These are phyloP conservation scores for Potorous gilbertii DNA, from an alignment of 2,797 vertebrate genomes.

Conservation along the genomic window DNA sequence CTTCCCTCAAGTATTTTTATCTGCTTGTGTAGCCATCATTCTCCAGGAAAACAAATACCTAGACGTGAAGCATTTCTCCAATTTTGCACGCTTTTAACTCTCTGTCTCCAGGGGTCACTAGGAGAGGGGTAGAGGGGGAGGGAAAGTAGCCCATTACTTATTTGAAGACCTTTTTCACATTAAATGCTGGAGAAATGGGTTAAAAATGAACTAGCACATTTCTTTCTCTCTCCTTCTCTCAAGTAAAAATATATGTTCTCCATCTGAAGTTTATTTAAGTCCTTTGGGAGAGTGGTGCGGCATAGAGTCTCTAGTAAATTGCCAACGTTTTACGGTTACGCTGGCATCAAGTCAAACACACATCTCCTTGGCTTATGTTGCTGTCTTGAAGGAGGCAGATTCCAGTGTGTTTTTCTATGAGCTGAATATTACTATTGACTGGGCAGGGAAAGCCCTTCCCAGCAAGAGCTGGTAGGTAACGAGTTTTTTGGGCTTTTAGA, in stretches of 20 bases:
- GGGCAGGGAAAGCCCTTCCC: conserved; percentile 61
- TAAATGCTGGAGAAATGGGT: conserved; percentile 67
- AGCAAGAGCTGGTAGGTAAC: conserved; percentile 46
- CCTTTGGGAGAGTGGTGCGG: conserved; percentile 81
- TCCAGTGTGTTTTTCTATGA: conserved; percentile 76
- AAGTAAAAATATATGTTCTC: not conserved
- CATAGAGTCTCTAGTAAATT: conserved; percentile 81
- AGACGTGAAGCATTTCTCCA: conserved; percentile 63
- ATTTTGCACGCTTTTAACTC: conserved; percentile 70
- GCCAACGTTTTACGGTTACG: conserved; percentile 80
- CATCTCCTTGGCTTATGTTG: conserved; percentile 74
- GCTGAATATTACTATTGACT: conserved; percentile 74
- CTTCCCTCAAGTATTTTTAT: conserved; percentile 39
- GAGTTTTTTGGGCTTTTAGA: conserved; percentile 44
- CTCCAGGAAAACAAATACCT: conserved; percentile 66
- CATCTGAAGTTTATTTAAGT: conserved; percentile 74
- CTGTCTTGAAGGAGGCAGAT: conserved; percentile 70
- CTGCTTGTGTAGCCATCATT: conserved; percentile 22
- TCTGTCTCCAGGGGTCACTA: conserved; percentile 39
- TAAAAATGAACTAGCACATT: conserved; percentile 67
- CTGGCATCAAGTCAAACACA: conserved; percentile 82
- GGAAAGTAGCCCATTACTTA: conserved; percentile 61
- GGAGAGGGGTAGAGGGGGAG: conserved; percentile 15
- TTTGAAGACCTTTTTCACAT: conserved; percentile 39
- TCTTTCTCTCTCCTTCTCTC: not conserved